Percentiles rank a stretch among this genome's conserved stretches.
Evolutionary conservation across 2,888 invertebrate genomes (phyloP).

Genomic region (Papilio gigon): DNA sequence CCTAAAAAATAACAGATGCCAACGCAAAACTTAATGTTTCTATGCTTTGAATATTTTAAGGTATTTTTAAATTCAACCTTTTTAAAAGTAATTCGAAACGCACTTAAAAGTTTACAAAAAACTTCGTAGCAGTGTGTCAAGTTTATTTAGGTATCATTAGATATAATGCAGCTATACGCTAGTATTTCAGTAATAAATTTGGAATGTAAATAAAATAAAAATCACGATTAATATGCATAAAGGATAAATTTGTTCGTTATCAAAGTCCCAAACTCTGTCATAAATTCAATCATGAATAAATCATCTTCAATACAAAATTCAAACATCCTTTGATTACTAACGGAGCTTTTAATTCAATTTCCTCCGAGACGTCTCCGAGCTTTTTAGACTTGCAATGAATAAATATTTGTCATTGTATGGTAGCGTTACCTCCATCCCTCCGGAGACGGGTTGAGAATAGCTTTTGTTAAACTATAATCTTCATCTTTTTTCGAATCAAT

Average conservation of each 20-base stretch:
- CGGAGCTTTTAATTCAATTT: conserved; percentile 68
- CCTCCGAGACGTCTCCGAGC: conserved; percentile 57
- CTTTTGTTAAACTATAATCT: neutral
- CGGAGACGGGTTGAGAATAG: conserved; percentile 45
- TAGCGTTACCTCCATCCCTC: conserved; percentile 39
- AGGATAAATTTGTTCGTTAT: conserved; percentile 9
- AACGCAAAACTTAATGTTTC: neutral
- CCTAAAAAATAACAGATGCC: neutral
- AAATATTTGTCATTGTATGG: conserved; percentile 45
- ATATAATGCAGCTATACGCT: too few species aligned
- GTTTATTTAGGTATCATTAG: too few species aligned
- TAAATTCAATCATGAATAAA: conserved; percentile 30
- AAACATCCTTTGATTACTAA: conserved; percentile 35
- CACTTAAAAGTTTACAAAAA: too few species aligned
- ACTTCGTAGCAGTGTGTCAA: too few species aligned
- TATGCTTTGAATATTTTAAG: too few species aligned
- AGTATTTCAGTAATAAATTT: too few species aligned
- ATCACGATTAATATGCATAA: neutral
- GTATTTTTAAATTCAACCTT: too few species aligned
- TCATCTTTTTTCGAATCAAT: neutral
- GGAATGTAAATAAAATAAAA: neutral
- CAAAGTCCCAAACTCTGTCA: conserved; percentile 11
- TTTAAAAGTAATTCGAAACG: too few species aligned
- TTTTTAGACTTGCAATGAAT: conserved; percentile 43
- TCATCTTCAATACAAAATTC: conserved; percentile 28